Percentiles rank a stretch among this genome's conserved stretches.
phyloP scores from a whole-genome alignment of 2,888 invertebrate genomes.

The Tipula unca region DNA sequence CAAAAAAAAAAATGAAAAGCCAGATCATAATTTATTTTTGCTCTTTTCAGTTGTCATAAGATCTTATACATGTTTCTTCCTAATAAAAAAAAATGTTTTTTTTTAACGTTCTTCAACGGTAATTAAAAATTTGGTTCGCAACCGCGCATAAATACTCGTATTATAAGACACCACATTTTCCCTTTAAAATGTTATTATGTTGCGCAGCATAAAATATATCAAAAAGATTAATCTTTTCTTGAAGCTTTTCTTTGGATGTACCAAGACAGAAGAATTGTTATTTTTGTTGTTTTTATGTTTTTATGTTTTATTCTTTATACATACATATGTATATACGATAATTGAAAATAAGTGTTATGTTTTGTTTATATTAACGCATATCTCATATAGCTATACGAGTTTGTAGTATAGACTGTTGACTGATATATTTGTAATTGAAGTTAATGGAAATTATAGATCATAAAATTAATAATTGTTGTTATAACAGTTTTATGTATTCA shows the following conservation, averaged over 20 bases:
- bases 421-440: not conserved
- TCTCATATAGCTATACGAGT: not conserved
- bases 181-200: too few species aligned
- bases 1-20: not conserved
- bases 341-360: constrained; percentile 8
- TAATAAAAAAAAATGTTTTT: not conserved
- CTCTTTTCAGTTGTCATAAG: not conserved
- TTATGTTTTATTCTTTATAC: not conserved
- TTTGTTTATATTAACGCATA: not conserved
- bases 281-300: not conserved
- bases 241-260: not conserved
- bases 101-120: not conserved
- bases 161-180: not conserved
- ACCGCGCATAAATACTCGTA: not conserved
- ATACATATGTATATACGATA: not conserved
- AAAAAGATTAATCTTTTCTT: not conserved
- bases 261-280: not conserved
- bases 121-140: not conserved
- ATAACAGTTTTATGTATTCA: not conserved
- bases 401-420: not conserved
- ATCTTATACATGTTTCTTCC: not conserved
- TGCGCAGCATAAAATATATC: too few species aligned
- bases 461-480: constrained; percentile 14
- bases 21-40: not conserved
- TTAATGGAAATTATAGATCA: constrained; percentile 14